Base-by-base conservation (phyloP, 2,113 vertebrate genomes). In the Polypterus senegalus region DNA sequence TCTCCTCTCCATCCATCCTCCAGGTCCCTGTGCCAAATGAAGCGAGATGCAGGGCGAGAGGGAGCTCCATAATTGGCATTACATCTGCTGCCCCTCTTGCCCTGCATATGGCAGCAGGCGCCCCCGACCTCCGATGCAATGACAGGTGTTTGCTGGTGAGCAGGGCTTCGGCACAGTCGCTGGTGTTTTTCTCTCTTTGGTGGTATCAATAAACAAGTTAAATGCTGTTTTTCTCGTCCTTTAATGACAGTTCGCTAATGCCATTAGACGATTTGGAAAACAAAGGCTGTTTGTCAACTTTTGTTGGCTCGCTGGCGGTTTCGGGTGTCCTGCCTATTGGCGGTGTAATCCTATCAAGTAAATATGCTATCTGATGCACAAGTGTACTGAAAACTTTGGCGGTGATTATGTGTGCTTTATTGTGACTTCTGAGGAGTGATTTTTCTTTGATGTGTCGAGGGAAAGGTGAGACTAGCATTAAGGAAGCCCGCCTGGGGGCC, bases 401-500 rank as follows among this genome's bases (percentile, higher is more conserved):
- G 66, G 61, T 68, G 63, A 63, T 59, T 64, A 59, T 67, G 49
- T 67, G 68, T 67, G 63, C 68, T 70, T 72, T 79, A 79, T 75
- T 77, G 73, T 74, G 75, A 75, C 69, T 76, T 74, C 66, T 74
- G 58, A 74, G 67, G 72, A 77, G 71, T 63, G 65, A 27, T 3
- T 56, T 65, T 67, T 74, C 74, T 79, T 76, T 74, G 68, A 76
- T 61, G 54, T 49, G 77, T 75, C 61, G 72, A 67, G 76, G 67
- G 69, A 74, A 77, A 84, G 62, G 66, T 54, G 67, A 77, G 48
- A 71, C 70, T 55, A 68, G 66, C 67, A 75, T 74, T 77, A 70
- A 70, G 69, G 27, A 73, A 73, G 74, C 68, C 61, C 68, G 62
- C 67, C 51, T 63, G 3, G 4, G 77, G 59, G 61, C 71, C 79